These are phyloP conservation scores for Hippolais icterina DNA, from an alignment of 2,113 vertebrate genomes.

Conservation along the genomic window DNA sequence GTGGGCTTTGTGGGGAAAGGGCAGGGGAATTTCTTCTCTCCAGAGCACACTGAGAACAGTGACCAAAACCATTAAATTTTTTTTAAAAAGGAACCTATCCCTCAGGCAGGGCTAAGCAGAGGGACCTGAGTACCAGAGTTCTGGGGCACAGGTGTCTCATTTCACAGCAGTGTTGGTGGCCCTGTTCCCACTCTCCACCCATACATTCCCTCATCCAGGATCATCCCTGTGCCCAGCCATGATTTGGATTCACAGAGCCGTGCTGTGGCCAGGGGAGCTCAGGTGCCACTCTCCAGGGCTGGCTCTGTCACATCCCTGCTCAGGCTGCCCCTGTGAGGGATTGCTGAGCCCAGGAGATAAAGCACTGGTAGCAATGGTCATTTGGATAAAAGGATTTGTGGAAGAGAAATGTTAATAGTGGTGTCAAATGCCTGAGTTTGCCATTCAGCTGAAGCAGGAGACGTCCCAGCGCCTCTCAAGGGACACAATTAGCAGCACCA, in stretches of 20 bases:
- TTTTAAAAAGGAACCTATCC: too few relatives aligned
- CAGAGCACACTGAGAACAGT: background rate
- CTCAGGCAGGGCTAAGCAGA: background rate
- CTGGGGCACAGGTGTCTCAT: background rate
- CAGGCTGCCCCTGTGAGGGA: background rate
- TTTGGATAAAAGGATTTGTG: background rate
- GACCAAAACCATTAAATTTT: background rate
- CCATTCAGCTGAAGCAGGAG: background rate
- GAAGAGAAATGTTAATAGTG: background rate
- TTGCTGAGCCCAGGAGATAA: background rate
- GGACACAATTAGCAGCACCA: background rate
- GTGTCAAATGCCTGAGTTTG: background rate
- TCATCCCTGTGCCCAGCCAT: background rate
- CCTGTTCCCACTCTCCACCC: background rate
- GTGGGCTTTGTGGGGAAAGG: background rate
- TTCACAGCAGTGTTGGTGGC: background rate
- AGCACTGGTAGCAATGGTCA: rapidly evolving
- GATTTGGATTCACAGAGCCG: rapidly evolving
- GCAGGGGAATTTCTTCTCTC: background rate
- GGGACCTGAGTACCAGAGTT: background rate
- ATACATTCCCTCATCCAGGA: background rate
- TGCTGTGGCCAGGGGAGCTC: background rate
- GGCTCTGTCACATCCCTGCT: background rate
- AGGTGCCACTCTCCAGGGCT: background rate
- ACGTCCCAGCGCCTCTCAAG: background rate